These are phyloP conservation scores for Rosalia funebris DNA, from an alignment of 2,888 invertebrate species.

Conservation along the genomic window DNA sequence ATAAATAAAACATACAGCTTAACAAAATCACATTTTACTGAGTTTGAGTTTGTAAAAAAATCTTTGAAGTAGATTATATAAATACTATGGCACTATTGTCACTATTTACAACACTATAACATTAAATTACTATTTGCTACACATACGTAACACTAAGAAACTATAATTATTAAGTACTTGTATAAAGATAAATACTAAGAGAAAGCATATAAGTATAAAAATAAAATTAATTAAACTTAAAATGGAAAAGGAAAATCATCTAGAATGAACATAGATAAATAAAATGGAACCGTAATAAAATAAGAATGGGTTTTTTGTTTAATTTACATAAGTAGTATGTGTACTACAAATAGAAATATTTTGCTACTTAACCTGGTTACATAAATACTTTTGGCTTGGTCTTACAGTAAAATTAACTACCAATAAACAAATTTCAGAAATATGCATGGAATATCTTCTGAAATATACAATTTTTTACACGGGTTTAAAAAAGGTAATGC, in stretches of 20 bases:
- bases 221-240: slow-evolving; percentile 3
- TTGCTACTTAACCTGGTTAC: not conserved
- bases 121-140: slow-evolving; percentile 6
- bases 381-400: slow-evolving; percentile 18
- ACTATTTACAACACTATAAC: slow-evolving; percentile 19
- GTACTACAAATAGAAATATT: slow-evolving; percentile 3
- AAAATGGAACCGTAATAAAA: not conserved
- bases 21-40: slow-evolving; percentile 5
- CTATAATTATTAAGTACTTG: slow-evolving; percentile 22
- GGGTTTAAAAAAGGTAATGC: not conserved
- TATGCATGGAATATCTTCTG: slow-evolving; percentile 3
- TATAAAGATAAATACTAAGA: slow-evolving; percentile 24
- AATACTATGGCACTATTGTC: slow-evolving; percentile 40
- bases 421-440: not conserved
- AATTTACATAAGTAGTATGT: not conserved
- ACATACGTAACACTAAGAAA: slow-evolving; percentile 13
- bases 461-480: slow-evolving; percentile 8
- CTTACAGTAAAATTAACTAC: slow-evolving; percentile 4
- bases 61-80: slow-evolving; percentile 23
- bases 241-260: slow-evolving; percentile 7
- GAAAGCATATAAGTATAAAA: slow-evolving; percentile 5
- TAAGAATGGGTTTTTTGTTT: not conserved
- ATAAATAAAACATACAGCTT: not conserved
- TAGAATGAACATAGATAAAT: slow-evolving; percentile 2
- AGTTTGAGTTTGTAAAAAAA: slow-evolving; percentile 19